Evolutionary conservation across 1,140 invertebrate genomes (phyloP), one percentile per base, ranked within the genome.

Genomic region (Wasmannia auropunctata): DNA sequence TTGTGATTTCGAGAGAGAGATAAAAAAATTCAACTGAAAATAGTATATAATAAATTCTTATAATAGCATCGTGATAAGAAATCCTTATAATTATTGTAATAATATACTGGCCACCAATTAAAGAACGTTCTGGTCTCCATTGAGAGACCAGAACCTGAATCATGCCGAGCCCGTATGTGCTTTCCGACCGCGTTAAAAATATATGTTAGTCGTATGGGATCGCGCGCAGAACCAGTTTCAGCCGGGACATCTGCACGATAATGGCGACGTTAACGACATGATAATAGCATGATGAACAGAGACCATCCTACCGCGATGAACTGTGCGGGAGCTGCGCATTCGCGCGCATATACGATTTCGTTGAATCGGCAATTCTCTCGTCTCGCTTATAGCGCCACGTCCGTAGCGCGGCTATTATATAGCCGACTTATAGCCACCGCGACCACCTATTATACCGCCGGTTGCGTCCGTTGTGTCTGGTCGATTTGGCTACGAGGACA

Each of bases 401-500:
- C 40, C 34, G 10, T n/a, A 63, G 49, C 70, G 79, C 40, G n/a
- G 69, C 75, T 72, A 76, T 88, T 70, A 75, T 75, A 67, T 51
- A 22, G 31, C n/a, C n/a, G 69, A 40, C 76, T 81, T 87, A 25
- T 51, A 60, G 72, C 16, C 34, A 28, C n/a, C 16, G 25, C 37
- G 34, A 34, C 34, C 63, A 25, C 4, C 22, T 43, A 83, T 72
- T 72, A 46, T 72, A 72, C 25, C 25, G 43, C 7, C 60, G 58
- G 19, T 62, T 14, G 72, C 28, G 58, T 40, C 25, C 40, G n/a
- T 54, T 25, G 76, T 69, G 79, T 85, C 63, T 77, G 84, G 58
- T 46, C 70, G 80, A 88, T 88, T 85, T 88, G 63, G 80, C 58
- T 72, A 31, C 87, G 87, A 56, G 80, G 75, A 65, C 83, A 83